Conservation (phyloP, 30 jellyfish, hydroid and myxozoan genomes). For the Cassiopea xamachana region DNA sequence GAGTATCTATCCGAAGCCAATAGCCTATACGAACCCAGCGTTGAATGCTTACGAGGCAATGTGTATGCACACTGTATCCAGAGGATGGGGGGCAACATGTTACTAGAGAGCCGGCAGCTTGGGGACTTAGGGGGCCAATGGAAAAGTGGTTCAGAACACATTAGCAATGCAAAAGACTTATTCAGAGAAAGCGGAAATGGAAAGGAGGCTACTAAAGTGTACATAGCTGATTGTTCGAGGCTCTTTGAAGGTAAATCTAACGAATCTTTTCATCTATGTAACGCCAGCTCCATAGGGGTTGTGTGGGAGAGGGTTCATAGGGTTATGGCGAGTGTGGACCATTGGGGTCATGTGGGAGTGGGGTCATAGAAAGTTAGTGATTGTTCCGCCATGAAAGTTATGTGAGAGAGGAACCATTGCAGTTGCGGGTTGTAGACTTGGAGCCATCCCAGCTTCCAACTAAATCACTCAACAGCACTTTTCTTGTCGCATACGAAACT, state of each 20-base stretch:
- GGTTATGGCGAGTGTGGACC: too few relatives aligned
- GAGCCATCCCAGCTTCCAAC: too few relatives aligned
- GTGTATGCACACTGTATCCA: conserved; percentile 5
- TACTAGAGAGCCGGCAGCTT: neutral
- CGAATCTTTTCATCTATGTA: neutral
- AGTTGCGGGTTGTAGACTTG: too few relatives aligned
- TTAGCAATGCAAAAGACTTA: neutral
- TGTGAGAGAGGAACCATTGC: too few relatives aligned
- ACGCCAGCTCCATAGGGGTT: too few relatives aligned
- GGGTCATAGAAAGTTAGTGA: too few relatives aligned
- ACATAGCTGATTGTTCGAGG: conserved; percentile 3
- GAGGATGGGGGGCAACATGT: conserved; percentile 1
- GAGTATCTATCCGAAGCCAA: conserved; percentile 49
- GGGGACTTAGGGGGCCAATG: neutral
- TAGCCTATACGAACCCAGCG: conserved; percentile 57
- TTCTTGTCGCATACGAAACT: too few relatives aligned
- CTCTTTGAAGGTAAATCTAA: conserved; percentile 3
- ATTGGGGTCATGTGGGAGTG: too few relatives aligned
- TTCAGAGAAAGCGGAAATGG: neutral
- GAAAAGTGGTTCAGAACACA: neutral
- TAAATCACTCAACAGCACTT: too few relatives aligned
- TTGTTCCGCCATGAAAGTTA: too few relatives aligned
- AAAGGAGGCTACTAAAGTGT: neutral
- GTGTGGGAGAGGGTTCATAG: too few relatives aligned
- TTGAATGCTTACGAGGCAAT: neutral